A percentile compares a stretch with the other conserved stretches of the same genome.
phyloP scores from a whole-genome alignment of 2,797 vertebrate species.

The Triplophysa bombifrons region DNA sequence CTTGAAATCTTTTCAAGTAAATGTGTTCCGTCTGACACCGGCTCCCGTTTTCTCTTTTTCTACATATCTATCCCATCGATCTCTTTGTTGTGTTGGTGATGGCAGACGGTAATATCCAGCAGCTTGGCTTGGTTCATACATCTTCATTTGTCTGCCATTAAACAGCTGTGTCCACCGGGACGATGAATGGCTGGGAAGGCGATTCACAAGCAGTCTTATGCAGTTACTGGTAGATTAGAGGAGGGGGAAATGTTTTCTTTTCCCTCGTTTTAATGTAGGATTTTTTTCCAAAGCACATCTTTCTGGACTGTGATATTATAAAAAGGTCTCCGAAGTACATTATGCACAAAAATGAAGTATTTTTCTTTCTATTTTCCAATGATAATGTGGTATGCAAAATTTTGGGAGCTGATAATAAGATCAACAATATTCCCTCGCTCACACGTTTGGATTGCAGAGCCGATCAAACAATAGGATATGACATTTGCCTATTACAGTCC shows the following conservation, averaged over 20 bases:
- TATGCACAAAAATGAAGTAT: constrained; percentile 26
- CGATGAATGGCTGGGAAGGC: constrained; percentile 15
- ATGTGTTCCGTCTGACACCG: neutral
- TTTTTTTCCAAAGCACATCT: constrained; percentile 28
- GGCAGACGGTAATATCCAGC: constrained; percentile 31
- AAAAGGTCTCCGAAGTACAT: constrained; percentile 32
- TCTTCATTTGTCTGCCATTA: constrained; percentile 50
- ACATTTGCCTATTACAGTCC: constrained; percentile 52
- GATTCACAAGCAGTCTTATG: constrained; percentile 33
- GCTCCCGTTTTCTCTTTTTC: constrained; percentile 9
- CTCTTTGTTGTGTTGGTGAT: constrained; percentile 32
- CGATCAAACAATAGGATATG: constrained; percentile 53
- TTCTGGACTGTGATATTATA: neutral
- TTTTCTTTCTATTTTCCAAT: constrained; percentile 40
- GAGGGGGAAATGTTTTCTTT: neutral
- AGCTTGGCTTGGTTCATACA: constrained; percentile 40
- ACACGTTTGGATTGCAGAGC: constrained; percentile 41
- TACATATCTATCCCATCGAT: constrained; percentile 8
- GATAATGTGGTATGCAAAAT: constrained; percentile 28
- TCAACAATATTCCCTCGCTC: constrained; percentile 39
- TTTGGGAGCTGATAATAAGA: constrained; percentile 39
- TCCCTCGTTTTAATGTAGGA: constrained; percentile 10
- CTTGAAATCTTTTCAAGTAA: constrained; percentile 18
- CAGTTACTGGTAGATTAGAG: constrained; percentile 1
- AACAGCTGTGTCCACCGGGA: constrained; percentile 32